These are phyloP conservation scores for Gymnoscelis rufifasciata DNA, from an alignment of 2,888 invertebrate species.

Conservation along the genomic window DNA sequence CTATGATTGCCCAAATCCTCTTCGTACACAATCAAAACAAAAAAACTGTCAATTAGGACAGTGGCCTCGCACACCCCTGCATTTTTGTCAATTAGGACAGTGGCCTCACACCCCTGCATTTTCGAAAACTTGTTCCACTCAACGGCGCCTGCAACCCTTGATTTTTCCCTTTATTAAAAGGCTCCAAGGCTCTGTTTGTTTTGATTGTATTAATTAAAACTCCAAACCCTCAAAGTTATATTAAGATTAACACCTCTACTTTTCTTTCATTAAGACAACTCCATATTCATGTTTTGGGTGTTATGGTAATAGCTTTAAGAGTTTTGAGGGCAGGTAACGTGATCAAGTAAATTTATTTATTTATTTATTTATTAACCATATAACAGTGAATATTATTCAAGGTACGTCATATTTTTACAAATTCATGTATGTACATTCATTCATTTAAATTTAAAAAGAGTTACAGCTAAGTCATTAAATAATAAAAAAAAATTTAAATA, in stretches of 20 bases:
- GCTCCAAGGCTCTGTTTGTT: slow-evolving; percentile 70
- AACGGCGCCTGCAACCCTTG: neutral
- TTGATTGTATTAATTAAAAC: slow-evolving; percentile 79
- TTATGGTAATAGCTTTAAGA: slow-evolving; percentile 19
- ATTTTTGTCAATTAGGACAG: neutral
- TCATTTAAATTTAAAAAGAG: no score
- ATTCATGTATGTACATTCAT: no score
- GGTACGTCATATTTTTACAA: no score
- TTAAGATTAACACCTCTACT: slow-evolving; percentile 75
- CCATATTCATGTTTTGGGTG: slow-evolving; percentile 66
- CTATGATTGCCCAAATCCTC: no score
- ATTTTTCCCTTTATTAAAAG: slow-evolving; percentile 7
- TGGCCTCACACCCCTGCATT: neutral
- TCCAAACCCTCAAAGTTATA: slow-evolving; percentile 63
- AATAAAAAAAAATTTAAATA: no score
- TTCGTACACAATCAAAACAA: no score
- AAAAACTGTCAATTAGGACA: no score
- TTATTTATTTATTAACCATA: no score
- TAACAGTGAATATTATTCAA: no score
- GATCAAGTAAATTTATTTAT: neutral
- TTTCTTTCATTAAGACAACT: slow-evolving; percentile 59
- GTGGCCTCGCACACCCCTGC: no score
- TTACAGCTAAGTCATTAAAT: no score
- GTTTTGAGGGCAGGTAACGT: slow-evolving; percentile 7
- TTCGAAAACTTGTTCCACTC: slow-evolving; percentile 1